A percentile compares a stretch with the other conserved stretches of the same genome.
These are phyloP conservation scores for Isichthys henryi DNA, from an alignment of 2,113 vertebrate species.

Conservation along the genomic window DNA sequence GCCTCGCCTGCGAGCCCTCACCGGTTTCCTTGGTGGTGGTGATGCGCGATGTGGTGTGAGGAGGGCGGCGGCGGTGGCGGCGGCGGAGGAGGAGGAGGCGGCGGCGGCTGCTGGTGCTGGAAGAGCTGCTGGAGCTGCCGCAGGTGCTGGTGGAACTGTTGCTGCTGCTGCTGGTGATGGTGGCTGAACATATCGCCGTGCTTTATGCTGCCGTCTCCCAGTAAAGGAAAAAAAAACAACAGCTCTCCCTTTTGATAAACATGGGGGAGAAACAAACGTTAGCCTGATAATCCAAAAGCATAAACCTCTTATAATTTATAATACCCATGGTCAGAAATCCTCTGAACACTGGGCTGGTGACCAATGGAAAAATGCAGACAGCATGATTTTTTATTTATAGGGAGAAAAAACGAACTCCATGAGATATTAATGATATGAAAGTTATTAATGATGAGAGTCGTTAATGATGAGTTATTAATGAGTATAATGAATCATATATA, in stretches of 20 bases:
- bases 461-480: background rate
- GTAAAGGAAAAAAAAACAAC: background rate
- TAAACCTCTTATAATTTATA: constrained; percentile 7
- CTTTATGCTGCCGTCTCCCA: background rate
- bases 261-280: background rate
- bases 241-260: background rate
- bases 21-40: constrained; percentile 44
- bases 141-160: constrained; percentile 43
- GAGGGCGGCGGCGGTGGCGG: constrained; percentile 34
- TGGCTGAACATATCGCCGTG: constrained; percentile 62
- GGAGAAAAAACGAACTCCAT: background rate
- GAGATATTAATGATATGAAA: background rate
- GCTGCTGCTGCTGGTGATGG: constrained; percentile 60
- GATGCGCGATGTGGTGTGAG: constrained; percentile 28
- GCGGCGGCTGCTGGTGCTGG: constrained; percentile 51
- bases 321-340: background rate
- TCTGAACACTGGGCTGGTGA: background rate
- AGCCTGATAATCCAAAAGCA: background rate
- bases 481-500: background rate
- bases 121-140: constrained; percentile 54
- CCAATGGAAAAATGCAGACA: background rate
- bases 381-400: background rate
- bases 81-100: background rate
- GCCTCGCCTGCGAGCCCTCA: constrained; percentile 50
- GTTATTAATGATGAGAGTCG: background rate